A percentile compares a stretch with the other conserved stretches of the same genome.
Conservation (phyloP, 2,113 vertebrate genomes). For the Mobula birostris region DNA sequence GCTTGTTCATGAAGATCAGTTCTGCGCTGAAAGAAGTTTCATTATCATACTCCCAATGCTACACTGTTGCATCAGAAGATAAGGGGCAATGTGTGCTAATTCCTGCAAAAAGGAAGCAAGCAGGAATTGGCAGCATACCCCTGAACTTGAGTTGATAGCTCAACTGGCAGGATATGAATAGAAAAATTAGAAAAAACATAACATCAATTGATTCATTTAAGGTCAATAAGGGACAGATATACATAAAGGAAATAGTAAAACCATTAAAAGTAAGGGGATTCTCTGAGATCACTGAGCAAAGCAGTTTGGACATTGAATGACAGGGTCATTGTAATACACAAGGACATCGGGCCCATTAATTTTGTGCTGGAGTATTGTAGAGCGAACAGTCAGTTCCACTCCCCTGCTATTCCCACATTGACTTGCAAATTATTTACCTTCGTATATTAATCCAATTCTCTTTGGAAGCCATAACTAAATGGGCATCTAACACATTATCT, state of each 20-base stretch:
- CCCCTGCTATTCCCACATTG: no score
- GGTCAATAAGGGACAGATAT: neutral
- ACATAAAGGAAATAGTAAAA: neutral
- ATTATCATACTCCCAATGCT: neutral
- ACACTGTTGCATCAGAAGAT: neutral
- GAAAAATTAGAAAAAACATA: neutral
- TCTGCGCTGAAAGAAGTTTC: neutral
- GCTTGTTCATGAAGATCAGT: neutral
- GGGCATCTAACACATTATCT: no score
- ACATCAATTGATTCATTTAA: neutral
- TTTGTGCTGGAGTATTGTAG: no score
- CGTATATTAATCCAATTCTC: no score
- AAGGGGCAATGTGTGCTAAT: neutral
- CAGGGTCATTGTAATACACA: no score
- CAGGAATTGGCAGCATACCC: neutral
- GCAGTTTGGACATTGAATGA: neutral
- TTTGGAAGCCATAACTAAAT: no score
- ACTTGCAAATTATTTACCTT: no score
- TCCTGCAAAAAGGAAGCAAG: neutral
- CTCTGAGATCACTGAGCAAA: neutral
- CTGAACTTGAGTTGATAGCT: neutral
- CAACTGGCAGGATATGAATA: neutral
- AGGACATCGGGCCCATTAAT: no score
- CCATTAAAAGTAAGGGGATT: neutral
- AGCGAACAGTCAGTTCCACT: no score